phyloP scores from a whole-genome alignment of 2,888 invertebrate species.

The Chalcosyrphus nemorum region DNA sequence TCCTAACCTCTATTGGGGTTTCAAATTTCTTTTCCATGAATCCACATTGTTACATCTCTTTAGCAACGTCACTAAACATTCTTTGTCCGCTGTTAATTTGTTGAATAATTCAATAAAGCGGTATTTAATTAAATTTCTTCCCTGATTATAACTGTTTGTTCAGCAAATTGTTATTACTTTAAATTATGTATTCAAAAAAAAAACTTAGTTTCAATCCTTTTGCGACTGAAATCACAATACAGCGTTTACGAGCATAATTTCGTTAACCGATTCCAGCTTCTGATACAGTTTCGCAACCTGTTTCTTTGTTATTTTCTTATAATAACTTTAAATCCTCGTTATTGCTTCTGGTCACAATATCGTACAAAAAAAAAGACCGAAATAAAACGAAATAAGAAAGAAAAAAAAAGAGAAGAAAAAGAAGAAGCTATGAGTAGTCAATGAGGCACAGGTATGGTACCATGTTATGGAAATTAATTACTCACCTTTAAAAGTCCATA shows the following conservation, averaged over 20 bases:
- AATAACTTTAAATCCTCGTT: conserved; percentile 34
- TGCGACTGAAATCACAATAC: background rate
- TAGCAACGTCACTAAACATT: no score
- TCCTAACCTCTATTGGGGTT: no score
- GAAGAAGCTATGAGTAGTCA: conserved; percentile 50
- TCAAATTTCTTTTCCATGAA: no score
- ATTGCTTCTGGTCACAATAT: conserved; percentile 15
- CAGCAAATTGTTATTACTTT: background rate
- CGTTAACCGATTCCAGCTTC: background rate
- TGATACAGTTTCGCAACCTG: conserved; percentile 21
- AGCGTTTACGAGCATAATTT: background rate
- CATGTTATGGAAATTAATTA: conserved; percentile 72
- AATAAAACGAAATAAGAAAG: background rate
- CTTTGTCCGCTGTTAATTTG: no score
- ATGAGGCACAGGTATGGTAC: conserved; percentile 41
- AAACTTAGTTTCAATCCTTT: background rate
- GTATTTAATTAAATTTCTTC: background rate
- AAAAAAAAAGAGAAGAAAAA: conserved; percentile 4
- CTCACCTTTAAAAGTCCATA: conserved; percentile 70
- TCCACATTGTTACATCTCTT: no score
- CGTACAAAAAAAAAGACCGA: background rate
- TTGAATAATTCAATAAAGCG: background rate
- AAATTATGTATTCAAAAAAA: background rate
- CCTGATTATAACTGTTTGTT: background rate
- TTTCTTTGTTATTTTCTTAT: background rate